phyloP scores from a whole-genome alignment of 2,113 vertebrate genomes.

The Leptodactylus fuscus region DNA sequence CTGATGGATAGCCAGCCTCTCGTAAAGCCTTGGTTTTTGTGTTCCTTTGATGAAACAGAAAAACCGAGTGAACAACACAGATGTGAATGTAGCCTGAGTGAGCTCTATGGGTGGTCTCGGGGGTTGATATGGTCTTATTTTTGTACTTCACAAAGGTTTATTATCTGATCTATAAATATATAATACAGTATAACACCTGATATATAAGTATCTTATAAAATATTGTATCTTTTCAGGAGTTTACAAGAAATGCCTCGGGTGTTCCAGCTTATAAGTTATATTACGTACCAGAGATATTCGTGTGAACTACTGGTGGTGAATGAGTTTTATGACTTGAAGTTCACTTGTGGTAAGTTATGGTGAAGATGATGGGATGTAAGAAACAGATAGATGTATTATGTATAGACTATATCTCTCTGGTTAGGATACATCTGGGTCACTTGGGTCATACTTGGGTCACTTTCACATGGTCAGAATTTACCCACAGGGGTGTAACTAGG shows the following conservation, averaged over 20 bases:
- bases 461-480: no score
- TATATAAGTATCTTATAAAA: no score
- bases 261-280: conserved; percentile 88
- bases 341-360: conserved; percentile 88
- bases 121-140: no score
- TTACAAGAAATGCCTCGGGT: conserved; percentile 85
- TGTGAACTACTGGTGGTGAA: conserved; percentile 91
- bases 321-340: conserved; percentile 88
- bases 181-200: no score
- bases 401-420: neutral
- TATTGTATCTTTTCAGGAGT: conserved; percentile 85
- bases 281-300: conserved; percentile 95
- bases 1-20: no score
- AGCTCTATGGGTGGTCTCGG: no score
- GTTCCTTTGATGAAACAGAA: no score
- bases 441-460: no score
- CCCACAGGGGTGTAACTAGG: no score
- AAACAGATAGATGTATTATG: neutral
- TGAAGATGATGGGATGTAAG: neutral
- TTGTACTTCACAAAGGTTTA: neutral
- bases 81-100: no score
- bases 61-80: no score
- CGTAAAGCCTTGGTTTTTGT: no score
- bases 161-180: neutral
- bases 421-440: neutral